Evolutionary conservation across 2,797 vertebrate genomes (phyloP).

Genomic region (Serranus cabrilla): DNA sequence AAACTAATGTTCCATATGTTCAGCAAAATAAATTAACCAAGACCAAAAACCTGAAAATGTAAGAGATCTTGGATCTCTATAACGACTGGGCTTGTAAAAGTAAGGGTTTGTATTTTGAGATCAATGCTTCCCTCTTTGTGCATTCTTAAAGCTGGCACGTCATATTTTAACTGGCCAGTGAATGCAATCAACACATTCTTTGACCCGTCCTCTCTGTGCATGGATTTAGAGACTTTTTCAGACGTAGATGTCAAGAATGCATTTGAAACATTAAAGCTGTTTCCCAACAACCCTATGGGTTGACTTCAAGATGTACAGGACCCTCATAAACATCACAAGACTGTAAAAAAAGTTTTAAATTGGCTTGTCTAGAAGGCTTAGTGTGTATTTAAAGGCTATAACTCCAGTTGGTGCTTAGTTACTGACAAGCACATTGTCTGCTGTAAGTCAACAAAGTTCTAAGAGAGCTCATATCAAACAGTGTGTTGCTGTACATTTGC

Average conservation of each 20-base stretch:
- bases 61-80: slow-evolving; percentile 19
- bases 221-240: neutral
- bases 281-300: neutral
- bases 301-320: neutral
- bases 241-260: neutral
- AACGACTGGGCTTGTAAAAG: slow-evolving; percentile 62
- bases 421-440: neutral
- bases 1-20: slow-evolving; percentile 65
- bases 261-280: neutral
- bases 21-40: slow-evolving; percentile 54
- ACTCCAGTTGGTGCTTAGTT: neutral
- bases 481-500: slow-evolving; percentile 68
- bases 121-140: slow-evolving; percentile 39
- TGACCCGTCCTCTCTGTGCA: neutral
- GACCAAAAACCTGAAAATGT: slow-evolving; percentile 31
- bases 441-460: neutral
- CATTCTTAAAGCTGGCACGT: slow-evolving; percentile 5
- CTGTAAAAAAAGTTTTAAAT: neutral
- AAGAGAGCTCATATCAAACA: slow-evolving; percentile 11
- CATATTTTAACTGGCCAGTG: slow-evolving; percentile 1
- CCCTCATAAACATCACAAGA: neutral
- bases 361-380: neutral
- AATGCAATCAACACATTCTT: slow-evolving; percentile 59
- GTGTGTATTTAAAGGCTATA: neutral
- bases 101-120: slow-evolving; percentile 87